These are phyloP conservation scores for Tineola bisselliella DNA, from an alignment of 2,888 invertebrate species.

Conservation along the genomic window DNA sequence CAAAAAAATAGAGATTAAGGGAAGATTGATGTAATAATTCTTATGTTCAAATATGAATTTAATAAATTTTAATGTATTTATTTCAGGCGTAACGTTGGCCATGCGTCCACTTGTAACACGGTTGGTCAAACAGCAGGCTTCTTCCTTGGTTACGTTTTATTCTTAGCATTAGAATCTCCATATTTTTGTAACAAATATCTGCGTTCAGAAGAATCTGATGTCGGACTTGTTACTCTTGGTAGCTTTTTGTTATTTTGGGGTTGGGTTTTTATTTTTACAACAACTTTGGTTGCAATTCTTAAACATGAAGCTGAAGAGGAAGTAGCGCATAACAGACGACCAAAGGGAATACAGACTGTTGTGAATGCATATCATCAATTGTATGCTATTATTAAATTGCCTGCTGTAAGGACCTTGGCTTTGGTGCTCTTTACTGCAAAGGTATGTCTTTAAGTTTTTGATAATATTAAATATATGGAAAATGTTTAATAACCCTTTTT, in stretches of 20 bases:
- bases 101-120: conserved; percentile 98
- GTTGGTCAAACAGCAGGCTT: conserved; percentile 98
- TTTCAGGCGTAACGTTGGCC: conserved; percentile 90
- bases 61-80: neutral
- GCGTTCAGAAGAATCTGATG: conserved; percentile 73
- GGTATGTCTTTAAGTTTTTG: conserved; percentile 55
- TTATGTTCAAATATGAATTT: neutral
- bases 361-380: conserved; percentile 83
- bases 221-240: conserved; percentile 77
- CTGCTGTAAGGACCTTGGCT: conserved; percentile 81
- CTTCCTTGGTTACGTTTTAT: conserved; percentile 95
- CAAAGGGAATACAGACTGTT: conserved; percentile 49
- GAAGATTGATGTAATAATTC: too few species aligned
- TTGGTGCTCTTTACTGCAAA: conserved; percentile 89
- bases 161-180: conserved; percentile 94
- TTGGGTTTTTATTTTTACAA: conserved; percentile 87
- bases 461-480: neutral
- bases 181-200: conserved; percentile 96
- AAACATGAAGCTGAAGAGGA: conserved; percentile 78
- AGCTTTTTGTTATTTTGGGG: conserved; percentile 97
- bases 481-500: too few species aligned
- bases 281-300: conserved; percentile 88
- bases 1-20: too few species aligned
- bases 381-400: conserved; percentile 83
- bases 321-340: conserved; percentile 31